A percentile compares a stretch with the other conserved stretches of the same genome.
phyloP scores from a whole-genome alignment of 1,140 invertebrate genomes.

The Trichoplusia ni region DNA sequence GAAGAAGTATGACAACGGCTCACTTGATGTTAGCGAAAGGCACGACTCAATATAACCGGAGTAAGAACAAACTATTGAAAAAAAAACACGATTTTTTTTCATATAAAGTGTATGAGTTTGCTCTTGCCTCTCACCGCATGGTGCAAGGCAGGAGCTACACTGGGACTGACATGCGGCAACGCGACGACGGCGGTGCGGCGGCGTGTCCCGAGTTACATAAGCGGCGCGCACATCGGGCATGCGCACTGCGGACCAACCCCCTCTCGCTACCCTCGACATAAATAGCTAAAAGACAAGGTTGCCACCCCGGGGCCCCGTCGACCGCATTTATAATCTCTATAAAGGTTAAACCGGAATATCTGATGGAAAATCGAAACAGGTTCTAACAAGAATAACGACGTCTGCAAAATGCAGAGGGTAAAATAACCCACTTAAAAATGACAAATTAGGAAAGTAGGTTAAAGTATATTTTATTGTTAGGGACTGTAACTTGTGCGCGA shows the following conservation, averaged over 20 bases:
- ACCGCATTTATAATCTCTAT: conserved; percentile 77
- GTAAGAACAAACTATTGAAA: not conserved
- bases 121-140: not conserved
- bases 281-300: conserved; percentile 80
- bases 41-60: not conserved
- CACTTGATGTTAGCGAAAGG: not conserved
- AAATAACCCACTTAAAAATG: conserved; percentile 30
- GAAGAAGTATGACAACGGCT: not conserved
- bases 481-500: too few relatives aligned
- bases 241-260: conserved; percentile 66
- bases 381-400: conserved; percentile 46
- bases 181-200: conserved; percentile 30
- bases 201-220: conserved; percentile 69
- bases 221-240: conserved; percentile 57
- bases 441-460: too few relatives aligned
- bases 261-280: conserved; percentile 72
- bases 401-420: conserved; percentile 32
- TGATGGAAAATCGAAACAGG: conserved; percentile 71
- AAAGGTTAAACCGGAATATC: conserved; percentile 79
- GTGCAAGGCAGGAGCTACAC: conserved; percentile 4
- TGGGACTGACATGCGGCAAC: conserved; percentile 22
- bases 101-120: not conserved
- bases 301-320: conserved; percentile 69
- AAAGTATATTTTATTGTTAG: too few relatives aligned
- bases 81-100: conserved; percentile 5